phyloP scores from a whole-genome alignment of 2,797 vertebrate genomes.

The Yasuhikotakia modesta region DNA sequence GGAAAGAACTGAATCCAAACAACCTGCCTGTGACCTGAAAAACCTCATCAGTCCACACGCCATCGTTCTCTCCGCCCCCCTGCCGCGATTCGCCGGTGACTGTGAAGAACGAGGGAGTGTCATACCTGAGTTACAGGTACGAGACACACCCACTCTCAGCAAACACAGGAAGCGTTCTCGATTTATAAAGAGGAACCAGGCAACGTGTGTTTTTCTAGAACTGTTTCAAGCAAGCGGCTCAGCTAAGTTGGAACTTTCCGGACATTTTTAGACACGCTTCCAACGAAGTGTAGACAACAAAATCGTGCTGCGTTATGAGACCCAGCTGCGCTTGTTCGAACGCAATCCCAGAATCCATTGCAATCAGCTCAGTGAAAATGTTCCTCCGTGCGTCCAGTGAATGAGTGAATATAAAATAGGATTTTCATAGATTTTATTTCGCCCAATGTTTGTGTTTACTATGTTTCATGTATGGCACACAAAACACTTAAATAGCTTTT shows the following conservation, averaged over 20 bases:
- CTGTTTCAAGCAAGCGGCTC: neutral
- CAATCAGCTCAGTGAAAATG: neutral
- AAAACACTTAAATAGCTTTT: neutral
- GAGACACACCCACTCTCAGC: neutral
- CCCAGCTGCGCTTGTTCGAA: neutral
- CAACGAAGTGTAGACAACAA: neutral
- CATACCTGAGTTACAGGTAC: slow-evolving; percentile 86
- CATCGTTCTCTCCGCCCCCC: slow-evolving; percentile 83
- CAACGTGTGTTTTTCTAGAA: neutral
- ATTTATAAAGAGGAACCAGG: neutral
- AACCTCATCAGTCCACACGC: slow-evolving; percentile 82
- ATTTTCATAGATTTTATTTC: neutral
- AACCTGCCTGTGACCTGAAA: slow-evolving; percentile 78
- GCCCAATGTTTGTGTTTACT: neutral
- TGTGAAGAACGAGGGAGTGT: slow-evolving; percentile 83
- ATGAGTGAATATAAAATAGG: neutral
- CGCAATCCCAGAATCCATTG: neutral
- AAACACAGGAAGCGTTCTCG: neutral
- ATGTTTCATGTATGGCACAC: neutral
- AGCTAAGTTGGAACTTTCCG: neutral
- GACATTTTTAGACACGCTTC: neutral
- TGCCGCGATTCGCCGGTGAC: slow-evolving; percentile 82
- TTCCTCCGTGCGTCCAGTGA: neutral
- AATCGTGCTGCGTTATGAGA: neutral
- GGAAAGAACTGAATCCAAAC: slow-evolving; percentile 72